phyloP scores from a whole-genome alignment of 2,797 vertebrate species.

The Sebastes vulpes region DNA sequence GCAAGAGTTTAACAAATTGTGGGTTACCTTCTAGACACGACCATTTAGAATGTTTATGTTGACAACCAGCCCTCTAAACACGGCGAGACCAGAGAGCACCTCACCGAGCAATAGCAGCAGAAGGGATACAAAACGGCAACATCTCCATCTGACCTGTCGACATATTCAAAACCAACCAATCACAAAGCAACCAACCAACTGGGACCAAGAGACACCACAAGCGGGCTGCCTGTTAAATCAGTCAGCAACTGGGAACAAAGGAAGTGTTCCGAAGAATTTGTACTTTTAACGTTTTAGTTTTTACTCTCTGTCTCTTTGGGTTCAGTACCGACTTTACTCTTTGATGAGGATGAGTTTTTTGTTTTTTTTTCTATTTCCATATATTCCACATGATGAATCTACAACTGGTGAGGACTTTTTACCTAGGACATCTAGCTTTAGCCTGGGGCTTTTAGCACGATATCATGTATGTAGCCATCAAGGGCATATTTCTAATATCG shows the following conservation, averaged over 20 bases:
- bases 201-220: conserved; percentile 92
- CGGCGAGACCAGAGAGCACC: conserved; percentile 94
- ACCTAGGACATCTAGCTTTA: too few species aligned
- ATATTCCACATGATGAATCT: too few species aligned
- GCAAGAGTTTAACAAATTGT: too few species aligned
- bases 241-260: conserved; percentile 73
- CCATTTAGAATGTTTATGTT: too few species aligned
- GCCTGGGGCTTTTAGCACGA: too few species aligned
- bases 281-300: conserved; percentile 82
- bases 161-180: conserved; percentile 62
- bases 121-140: conserved; percentile 35
- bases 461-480: too few species aligned
- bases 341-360: conserved; percentile 65
- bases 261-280: conserved; percentile 77
- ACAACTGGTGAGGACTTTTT: too few species aligned
- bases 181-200: conserved; percentile 67
- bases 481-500: too few species aligned
- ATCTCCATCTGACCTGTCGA: conserved; percentile 40
- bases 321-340: conserved; percentile 75
- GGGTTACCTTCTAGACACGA: too few species aligned
- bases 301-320: conserved; percentile 76
- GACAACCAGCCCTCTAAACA: conserved; percentile 93
- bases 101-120: conserved; percentile 95
- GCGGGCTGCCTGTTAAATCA: conserved; percentile 65
- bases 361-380: not conserved